Evolutionary conservation across 2,113 vertebrate species (phyloP).

Genomic region (Sinocyclocheilus maitianheensis): DNA sequence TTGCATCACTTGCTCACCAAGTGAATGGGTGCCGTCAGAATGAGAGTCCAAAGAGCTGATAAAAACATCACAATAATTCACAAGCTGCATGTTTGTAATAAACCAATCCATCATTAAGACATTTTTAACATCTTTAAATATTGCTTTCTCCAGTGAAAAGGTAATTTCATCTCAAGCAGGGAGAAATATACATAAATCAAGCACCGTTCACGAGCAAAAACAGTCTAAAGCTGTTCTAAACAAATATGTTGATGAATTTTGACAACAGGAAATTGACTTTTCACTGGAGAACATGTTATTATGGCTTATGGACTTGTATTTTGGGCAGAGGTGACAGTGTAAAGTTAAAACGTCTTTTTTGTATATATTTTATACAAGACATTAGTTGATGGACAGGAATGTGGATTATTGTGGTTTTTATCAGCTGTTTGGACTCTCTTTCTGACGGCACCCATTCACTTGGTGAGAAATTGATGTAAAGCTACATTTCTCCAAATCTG

Average conservation of each 20-base stretch:
- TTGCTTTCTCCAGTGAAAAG: background rate
- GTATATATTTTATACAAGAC: background rate
- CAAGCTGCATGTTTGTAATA: background rate
- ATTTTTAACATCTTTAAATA: background rate
- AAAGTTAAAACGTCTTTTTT: background rate
- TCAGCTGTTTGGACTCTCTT: background rate
- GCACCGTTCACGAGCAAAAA: no score
- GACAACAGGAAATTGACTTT: no score
- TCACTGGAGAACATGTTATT: background rate
- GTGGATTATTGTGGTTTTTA: background rate
- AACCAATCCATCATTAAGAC: background rate
- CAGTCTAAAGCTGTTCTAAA: no score
- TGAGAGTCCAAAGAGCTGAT: background rate
- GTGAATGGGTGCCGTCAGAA: background rate
- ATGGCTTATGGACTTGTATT: background rate
- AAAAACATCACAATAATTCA: background rate
- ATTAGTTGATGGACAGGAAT: background rate
- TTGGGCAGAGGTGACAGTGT: no score
- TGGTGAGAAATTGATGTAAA: background rate
- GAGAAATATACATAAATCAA: background rate
- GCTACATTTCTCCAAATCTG: no score
- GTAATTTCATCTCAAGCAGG: no score
- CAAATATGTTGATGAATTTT: no score
- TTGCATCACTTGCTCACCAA: background rate
- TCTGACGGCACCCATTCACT: background rate